phyloP scores from a whole-genome alignment of 2,797 vertebrate species.

The Enteromius radiatus region DNA sequence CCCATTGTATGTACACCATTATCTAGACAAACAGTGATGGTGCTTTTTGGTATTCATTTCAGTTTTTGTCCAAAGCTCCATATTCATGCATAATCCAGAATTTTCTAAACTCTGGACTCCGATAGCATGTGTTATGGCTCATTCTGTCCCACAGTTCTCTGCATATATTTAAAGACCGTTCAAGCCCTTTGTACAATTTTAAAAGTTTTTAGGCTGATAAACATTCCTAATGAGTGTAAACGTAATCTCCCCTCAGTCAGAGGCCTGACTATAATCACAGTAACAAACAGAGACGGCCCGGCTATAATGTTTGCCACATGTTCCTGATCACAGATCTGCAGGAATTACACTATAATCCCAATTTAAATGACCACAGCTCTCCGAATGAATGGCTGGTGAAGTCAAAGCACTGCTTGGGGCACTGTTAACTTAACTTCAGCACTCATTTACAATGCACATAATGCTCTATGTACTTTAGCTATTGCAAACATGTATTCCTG shows the following conservation, averaged over 20 bases:
- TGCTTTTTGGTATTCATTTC: not conserved
- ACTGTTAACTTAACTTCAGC: conserved; percentile 6
- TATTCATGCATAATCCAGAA: not conserved
- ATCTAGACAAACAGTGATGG: not conserved
- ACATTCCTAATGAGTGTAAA: conserved; percentile 23
- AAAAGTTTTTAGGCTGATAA: conserved; percentile 28
- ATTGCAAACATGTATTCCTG: not conserved
- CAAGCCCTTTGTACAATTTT: not conserved
- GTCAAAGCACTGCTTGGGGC: not conserved
- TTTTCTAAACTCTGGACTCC: not conserved
- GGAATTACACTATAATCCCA: conserved; percentile 24
- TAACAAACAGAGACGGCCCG: conserved; percentile 9
- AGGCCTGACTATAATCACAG: conserved; percentile 43
- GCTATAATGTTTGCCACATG: conserved; percentile 56
- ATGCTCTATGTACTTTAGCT: not conserved
- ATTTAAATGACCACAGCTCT: not conserved
- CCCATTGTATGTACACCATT: not conserved
- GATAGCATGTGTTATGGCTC: not conserved
- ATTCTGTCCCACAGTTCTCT: not conserved
- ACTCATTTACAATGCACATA: not conserved
- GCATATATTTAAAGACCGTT: conserved; percentile 38
- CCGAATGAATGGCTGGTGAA: not conserved
- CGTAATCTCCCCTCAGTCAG: conserved; percentile 25
- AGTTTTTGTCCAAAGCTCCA: not conserved
- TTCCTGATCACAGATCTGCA: conserved; percentile 4